phyloP scores from a whole-genome alignment of 2,888 invertebrate genomes.

The Meandrusa payeni region DNA sequence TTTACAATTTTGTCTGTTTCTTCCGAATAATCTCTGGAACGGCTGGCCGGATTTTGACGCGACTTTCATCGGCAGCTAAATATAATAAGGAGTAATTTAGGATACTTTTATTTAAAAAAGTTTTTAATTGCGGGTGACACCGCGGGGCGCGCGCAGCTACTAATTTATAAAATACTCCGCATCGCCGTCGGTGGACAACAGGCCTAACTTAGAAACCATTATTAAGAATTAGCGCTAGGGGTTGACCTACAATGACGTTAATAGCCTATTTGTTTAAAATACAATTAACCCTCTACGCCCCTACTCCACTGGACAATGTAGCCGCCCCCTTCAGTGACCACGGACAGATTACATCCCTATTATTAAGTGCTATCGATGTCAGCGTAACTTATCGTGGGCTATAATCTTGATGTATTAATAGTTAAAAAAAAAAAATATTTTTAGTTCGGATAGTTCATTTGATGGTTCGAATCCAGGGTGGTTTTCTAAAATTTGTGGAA shows the following conservation, averaged over 20 bases:
- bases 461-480: too few relatives aligned
- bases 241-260: conserved; percentile 21
- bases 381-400: conserved; percentile 9
- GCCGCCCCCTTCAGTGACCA: conserved; percentile 13
- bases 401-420: conserved; percentile 12
- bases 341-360: conserved; percentile 7
- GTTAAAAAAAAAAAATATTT: neutral
- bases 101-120: too few relatives aligned
- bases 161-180: too few relatives aligned
- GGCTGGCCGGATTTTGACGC: too few relatives aligned
- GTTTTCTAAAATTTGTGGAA: too few relatives aligned
- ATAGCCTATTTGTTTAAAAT: conserved; percentile 24
- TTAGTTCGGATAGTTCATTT: too few relatives aligned
- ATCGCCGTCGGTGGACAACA: neutral
- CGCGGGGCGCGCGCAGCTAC: too few relatives aligned
- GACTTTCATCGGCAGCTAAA: too few relatives aligned
- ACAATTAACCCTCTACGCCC: conserved; percentile 10
- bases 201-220: conserved; percentile 7
- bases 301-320: conserved; percentile 18
- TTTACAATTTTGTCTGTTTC: too few relatives aligned
- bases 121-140: too few relatives aligned
- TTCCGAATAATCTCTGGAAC: too few relatives aligned
- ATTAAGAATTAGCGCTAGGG: conserved; percentile 18
- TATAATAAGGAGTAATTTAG: too few relatives aligned
- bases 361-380: conserved; percentile 11